Evolutionary conservation across 2,113 vertebrate species (phyloP).

Genomic region (Vidua chalybeata): DNA sequence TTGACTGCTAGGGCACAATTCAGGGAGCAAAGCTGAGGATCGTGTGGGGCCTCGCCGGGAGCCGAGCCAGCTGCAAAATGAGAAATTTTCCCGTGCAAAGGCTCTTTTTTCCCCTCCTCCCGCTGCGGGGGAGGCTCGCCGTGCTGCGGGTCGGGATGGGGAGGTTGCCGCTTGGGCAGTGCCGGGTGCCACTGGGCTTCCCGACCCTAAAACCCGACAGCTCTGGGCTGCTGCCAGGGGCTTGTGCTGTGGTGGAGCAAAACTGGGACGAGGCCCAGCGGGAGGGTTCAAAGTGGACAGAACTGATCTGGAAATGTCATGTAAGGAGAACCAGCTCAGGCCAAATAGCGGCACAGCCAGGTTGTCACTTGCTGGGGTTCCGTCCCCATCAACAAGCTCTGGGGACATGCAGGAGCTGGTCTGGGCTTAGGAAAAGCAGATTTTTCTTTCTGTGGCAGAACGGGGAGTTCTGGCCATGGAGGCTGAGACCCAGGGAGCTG

Average conservation of each 20-base stretch:
- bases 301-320: background rate
- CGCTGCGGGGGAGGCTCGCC: background rate
- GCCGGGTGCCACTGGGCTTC: background rate
- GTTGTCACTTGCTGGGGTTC: background rate
- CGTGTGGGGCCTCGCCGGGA: background rate
- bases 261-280: background rate
- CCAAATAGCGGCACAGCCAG: background rate
- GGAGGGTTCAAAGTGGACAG: background rate
- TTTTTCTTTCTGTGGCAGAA: background rate
- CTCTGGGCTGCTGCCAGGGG: background rate
- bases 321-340: background rate
- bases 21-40: slow-evolving; percentile 65
- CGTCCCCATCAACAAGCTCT: background rate
- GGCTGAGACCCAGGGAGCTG: background rate
- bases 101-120: background rate
- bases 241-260: background rate
- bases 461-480: background rate
- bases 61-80: background rate
- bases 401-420: background rate
- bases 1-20: slow-evolving; percentile 70
- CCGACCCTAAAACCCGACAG: background rate
- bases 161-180: background rate
- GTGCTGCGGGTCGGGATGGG: background rate
- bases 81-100: slow-evolving; percentile 10
- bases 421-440: background rate